Evolutionary conservation across 1,140 invertebrate species (phyloP), one percentile per base, ranked within the genome.

Genomic region (Helicorthomorpha holstii): DNA sequence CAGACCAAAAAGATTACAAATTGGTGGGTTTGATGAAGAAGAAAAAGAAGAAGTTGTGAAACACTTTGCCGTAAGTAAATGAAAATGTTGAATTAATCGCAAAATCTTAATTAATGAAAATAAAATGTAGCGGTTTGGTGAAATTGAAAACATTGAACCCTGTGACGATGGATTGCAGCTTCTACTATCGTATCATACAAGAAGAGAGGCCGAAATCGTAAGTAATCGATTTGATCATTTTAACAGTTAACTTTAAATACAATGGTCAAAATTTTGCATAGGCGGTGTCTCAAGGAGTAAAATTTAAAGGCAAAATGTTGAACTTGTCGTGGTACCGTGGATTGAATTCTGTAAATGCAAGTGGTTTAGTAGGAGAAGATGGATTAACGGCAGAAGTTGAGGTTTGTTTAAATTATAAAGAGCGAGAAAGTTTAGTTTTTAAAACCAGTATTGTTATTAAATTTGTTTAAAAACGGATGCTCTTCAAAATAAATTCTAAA

Each of bases 21-120:
- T 90, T 12, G 82, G 82, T 27, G 85, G 85, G 14, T 83, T 82
- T 63, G 77, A 81, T 63, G 69, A 69, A 44, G 78, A 81, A 52
- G 81, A 84, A 55, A 76, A 80, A 58, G 72, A 75, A 22, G 77
- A 78, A 52, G 73, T 85, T 50, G 60, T 83, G 54, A 67, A 70
- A 27, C 82, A 85, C 69, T 82, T 85, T 66, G 69, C 76, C 59
- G 82, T 85, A 73, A 74, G 69, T 66, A 47, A 26, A 21, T 47
- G 16, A 34, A 46, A 46, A 57, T 52, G 22, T 27, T 68, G 73
- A 7, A 7, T 22, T 7, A 7, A 4, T 10, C 44, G 19, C 19
- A 10, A 7, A 46, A 21, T 22, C 19, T 46, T 46, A 19, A 34
- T 34, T 34, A 16, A 7, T 34, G 29, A 7, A 7, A 34, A 7